These are phyloP conservation scores for Cherax quadricarinatus DNA, from an alignment of 1,140 invertebrate species.

Conservation along the genomic window DNA sequence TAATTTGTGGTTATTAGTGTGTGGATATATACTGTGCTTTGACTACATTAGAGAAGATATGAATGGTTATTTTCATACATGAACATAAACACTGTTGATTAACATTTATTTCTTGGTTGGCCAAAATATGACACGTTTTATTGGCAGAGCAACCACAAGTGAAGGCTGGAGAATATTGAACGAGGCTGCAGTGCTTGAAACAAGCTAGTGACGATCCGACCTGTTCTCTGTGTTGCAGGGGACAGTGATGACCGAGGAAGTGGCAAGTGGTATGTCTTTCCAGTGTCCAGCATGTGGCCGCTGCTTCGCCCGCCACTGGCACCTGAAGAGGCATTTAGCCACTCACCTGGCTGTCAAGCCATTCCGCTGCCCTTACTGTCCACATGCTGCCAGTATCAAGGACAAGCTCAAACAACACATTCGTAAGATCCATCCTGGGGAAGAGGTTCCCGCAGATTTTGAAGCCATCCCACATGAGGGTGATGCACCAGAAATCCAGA, in stretches of 20 bases:
- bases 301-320: conserved; percentile 69
- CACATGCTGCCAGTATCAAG: conserved; percentile 72
- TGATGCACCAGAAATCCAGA: not conserved
- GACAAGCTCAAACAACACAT: conserved; percentile 72
- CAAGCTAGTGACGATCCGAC: conserved; percentile 53
- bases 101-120: not conserved
- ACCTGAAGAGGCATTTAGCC: conserved; percentile 77
- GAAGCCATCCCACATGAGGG: conserved; percentile 14
- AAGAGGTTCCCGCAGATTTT: conserved; percentile 52
- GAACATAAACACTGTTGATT: not conserved
- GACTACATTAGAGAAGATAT: not conserved
- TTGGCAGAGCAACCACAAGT: conserved; percentile 3
- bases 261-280: conserved; percentile 18
- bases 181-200: not conserved
- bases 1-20: not conserved
- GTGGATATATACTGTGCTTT: not conserved
- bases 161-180: not conserved
- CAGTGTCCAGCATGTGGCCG: conserved; percentile 62
- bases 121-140: not conserved
- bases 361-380: conserved; percentile 78
- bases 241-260: conserved; percentile 27
- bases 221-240: conserved; percentile 58
- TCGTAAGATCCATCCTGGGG: conserved; percentile 58
- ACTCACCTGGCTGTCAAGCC: conserved; percentile 72
- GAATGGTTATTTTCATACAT: not conserved